Base-by-base conservation (phyloP, 2,888 invertebrate genomes). In the Acanthococcus lagerstroemiae region DNA sequence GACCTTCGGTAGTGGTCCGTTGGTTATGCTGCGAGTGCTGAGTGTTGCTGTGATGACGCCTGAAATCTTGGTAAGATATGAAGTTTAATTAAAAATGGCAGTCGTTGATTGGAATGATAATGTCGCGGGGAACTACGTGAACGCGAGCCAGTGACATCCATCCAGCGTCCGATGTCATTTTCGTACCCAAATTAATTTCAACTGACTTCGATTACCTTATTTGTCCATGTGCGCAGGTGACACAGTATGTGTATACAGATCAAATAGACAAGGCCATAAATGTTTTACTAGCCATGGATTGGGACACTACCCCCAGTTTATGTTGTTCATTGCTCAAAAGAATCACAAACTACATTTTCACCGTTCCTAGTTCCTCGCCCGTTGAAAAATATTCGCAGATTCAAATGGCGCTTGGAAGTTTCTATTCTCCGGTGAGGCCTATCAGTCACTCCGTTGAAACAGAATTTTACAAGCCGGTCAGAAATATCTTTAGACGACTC, bases 401-500 rank as follows among this genome's bases (percentile, higher is more conserved):
- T 69, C 87, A 90, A 75, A 85, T 83, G 70, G 87, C 91, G 9
- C 77, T 95, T 22, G 91, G 90, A 37, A 85, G 87, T 68, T 94
- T 86, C 77, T 85, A 89, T 73, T 82, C 83, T 37, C 85, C 90
- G 12, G 80, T 82, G 25, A 79, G 83, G 52, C 80, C 84, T 1
- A 78, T 87, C 52, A 84, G 85, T 65, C 82, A 83, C 69, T 82
- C 84, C 17, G 81, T 84, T 1, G 82, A 85, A 72, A 82, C 85
- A 69, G 84, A 86, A 74, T 91, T 85, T 76, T 85, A 87, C 48
- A 86, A 85, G 74, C 70, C 71, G 21, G 76, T 93, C 7, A 84
- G 86, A 71, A 87, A 90, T 74, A 79, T 95, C 45, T 92, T 93
- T 0, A 80, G 94, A 71, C 81, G 90, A 71, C 92, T 90, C 78